Conservation (phyloP, 2,113 vertebrate genomes). For the Sebastes schlegelii region DNA sequence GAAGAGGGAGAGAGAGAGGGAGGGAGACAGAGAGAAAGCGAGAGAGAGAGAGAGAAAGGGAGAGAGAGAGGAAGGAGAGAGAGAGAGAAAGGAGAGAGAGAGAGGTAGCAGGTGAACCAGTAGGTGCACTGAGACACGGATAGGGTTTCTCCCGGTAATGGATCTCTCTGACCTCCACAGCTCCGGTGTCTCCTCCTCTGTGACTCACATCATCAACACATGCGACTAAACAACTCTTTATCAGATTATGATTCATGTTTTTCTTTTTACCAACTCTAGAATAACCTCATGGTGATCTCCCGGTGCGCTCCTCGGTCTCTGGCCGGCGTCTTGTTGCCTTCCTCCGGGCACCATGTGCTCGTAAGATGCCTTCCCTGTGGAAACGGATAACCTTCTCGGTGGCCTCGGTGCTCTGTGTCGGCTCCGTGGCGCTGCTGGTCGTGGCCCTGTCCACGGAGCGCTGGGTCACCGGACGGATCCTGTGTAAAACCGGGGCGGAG, state of each 20-base stretch:
- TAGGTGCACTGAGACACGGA: conserved; percentile 45
- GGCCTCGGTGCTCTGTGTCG: conserved; percentile 88
- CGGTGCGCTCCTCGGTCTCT: conserved; percentile 34
- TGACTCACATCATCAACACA: conserved; percentile 27
- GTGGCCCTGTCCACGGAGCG: conserved; percentile 89
- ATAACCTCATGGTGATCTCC: conserved; percentile 69
- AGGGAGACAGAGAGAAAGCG: too few relatives aligned
- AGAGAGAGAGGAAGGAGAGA: conserved; percentile 9
- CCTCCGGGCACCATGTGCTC: conserved; percentile 69
- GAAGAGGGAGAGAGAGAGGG: too few relatives aligned
- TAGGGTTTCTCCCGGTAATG: conserved; percentile 75
- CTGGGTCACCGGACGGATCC: conserved; percentile 92
- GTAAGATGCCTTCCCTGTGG: conserved; percentile 93
- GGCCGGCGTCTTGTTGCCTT: conserved; percentile 55
- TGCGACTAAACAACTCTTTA: background rate
- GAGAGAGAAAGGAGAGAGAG: conserved; percentile 56
- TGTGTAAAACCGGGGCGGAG: conserved; percentile 95
- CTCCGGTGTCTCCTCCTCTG: conserved; percentile 68
- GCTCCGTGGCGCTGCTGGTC: conserved; percentile 87
- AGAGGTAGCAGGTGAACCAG: background rate
- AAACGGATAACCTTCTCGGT: conserved; percentile 89
- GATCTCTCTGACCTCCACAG: conserved; percentile 71
- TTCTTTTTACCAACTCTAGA: background rate
- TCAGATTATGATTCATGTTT: conserved; percentile 6
- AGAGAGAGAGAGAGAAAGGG: too few relatives aligned